Evolutionary conservation across 2,888 invertebrate species (phyloP).

Genomic region (Limenitis arthemis): DNA sequence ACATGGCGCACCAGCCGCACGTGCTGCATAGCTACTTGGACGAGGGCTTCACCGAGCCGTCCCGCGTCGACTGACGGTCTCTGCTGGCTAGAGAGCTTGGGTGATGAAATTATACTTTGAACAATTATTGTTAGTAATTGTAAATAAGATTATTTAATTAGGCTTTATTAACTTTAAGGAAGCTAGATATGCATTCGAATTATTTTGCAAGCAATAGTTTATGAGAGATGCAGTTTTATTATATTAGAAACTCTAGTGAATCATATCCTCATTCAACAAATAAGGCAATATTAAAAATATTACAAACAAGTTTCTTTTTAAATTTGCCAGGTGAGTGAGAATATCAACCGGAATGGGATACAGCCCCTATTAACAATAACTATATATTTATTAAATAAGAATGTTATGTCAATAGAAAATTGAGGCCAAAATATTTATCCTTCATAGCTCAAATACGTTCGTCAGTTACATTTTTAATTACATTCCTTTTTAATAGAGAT

Average conservation of each 20-base stretch:
- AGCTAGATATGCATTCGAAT: constrained; percentile 61
- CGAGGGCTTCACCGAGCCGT: constrained; percentile 51
- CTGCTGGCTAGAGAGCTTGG: constrained; percentile 26
- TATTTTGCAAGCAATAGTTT: constrained; percentile 63
- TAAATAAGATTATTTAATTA: constrained; percentile 67
- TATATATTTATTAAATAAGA: constrained; percentile 4
- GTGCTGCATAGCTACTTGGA: constrained; percentile 49
- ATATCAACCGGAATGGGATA: not conserved
- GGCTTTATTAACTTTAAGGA: constrained; percentile 48
- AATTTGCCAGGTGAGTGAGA: not conserved
- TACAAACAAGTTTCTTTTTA: constrained; percentile 3
- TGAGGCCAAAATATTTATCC: constrained; percentile 9
- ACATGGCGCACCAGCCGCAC: constrained; percentile 41
- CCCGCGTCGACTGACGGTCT: constrained; percentile 48
- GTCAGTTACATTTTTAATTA: constrained; percentile 8
- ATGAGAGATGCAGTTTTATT: constrained; percentile 38
- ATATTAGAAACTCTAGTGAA: constrained; percentile 41
- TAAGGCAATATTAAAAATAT: constrained; percentile 9
- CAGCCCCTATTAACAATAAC: constrained; percentile 13
- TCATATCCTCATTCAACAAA: constrained; percentile 7
- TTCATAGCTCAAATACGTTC: constrained; percentile 14
- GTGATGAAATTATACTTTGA: constrained; percentile 49
- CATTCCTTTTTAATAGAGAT: constrained; percentile 19
- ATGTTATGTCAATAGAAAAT: constrained; percentile 9
- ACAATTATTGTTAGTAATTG: constrained; percentile 60